Conservation (phyloP, 2,113 vertebrate species). For the Neodontobutis hainanensis region DNA sequence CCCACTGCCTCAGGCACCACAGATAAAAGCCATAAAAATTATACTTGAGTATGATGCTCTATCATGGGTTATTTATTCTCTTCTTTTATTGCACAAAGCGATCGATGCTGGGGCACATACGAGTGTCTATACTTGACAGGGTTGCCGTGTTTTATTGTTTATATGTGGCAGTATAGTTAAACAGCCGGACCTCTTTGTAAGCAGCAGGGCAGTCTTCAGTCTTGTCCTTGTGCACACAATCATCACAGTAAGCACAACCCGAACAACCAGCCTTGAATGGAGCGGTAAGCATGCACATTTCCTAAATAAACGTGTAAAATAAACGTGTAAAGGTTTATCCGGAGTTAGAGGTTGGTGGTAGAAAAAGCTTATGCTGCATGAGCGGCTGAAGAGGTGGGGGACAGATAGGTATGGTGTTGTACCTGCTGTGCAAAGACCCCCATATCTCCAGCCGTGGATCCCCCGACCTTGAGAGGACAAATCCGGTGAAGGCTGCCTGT, state of each 20-base stretch:
- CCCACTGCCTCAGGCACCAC: neutral
- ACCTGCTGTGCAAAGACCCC: too few relatives aligned
- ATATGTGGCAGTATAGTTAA: neutral
- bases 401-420: neutral
- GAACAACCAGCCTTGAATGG: constrained; percentile 17
- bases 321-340: too few relatives aligned
- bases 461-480: constrained; percentile 58
- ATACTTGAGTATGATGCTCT: neutral
- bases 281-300: neutral
- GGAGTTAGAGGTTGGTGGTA: neutral
- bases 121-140: neutral
- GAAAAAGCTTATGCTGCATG: neutral
- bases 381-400: neutral
- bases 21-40: neutral
- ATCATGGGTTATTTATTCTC: neutral
- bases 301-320: neutral
- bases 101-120: neutral
- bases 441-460: neutral
- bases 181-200: neutral
- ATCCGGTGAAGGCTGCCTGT: neutral
- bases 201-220: neutral
- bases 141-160: neutral
- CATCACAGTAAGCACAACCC: neutral
- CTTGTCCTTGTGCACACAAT: constrained; percentile 22
- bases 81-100: neutral